A percentile compares a stretch with the other conserved stretches of the same genome.
phyloP scores from a whole-genome alignment of 1,140 invertebrate species.

The Physella acuta region DNA sequence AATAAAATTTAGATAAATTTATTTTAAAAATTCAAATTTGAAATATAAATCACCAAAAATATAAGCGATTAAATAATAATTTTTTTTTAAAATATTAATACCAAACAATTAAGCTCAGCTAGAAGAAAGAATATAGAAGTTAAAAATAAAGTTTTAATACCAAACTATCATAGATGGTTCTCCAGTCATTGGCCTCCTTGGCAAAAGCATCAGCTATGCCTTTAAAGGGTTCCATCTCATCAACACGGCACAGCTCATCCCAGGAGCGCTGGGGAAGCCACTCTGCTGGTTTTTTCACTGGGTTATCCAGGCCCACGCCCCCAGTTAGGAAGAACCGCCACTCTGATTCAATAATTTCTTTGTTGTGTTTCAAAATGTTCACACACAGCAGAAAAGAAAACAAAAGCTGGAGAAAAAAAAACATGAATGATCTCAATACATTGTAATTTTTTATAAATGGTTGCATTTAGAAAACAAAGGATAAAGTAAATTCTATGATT shows the following conservation, averaged over 20 bases:
- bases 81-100: too few relatives aligned
- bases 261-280: slow-evolving; percentile 86
- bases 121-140: too few relatives aligned
- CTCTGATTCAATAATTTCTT: slow-evolving; percentile 53
- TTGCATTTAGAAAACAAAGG: too few relatives aligned
- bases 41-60: too few relatives aligned
- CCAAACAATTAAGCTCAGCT: too few relatives aligned
- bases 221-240: slow-evolving; percentile 62
- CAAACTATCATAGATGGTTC: slow-evolving; percentile 16
- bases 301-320: slow-evolving; percentile 59
- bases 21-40: too few relatives aligned
- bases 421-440: not conserved
- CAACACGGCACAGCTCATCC: slow-evolving; percentile 75
- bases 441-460: not conserved
- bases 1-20: too few relatives aligned
- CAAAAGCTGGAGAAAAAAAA: slow-evolving; percentile 38
- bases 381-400: slow-evolving; percentile 59
- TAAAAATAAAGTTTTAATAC: too few relatives aligned
- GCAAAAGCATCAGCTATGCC: slow-evolving; percentile 35
- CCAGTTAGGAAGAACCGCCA: slow-evolving; percentile 60
- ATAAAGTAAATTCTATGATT: too few relatives aligned
- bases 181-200: not conserved
- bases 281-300: slow-evolving; percentile 59
- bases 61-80: too few relatives aligned
- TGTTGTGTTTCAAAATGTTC: slow-evolving; percentile 59